Base-by-base conservation (phyloP, 1,140 invertebrate species). In the Choristoneura fumiferana region DNA sequence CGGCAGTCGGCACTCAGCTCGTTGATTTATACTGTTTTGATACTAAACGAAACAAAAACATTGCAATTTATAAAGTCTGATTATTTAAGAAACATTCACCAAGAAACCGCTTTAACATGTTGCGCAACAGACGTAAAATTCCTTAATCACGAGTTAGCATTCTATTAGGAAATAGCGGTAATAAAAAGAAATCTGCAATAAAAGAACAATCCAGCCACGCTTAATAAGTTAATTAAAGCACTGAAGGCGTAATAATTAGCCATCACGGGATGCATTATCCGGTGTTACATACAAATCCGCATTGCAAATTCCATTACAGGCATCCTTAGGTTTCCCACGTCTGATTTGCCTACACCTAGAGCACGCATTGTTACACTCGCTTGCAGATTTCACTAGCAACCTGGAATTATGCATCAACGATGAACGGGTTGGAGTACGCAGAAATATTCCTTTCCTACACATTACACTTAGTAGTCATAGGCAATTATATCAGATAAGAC, bases 361-460 rank as follows among this genome's bases (percentile, higher is more conserved):
- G 39, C 58, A 66, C 36, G 60, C 57, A 66, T 56, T 63, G 39
- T 57, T 35, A 45, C 9, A 22, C 33, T 58, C n/a, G n/a, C 59
- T 60, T 58, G 73, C 65, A 68, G 76, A 78, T 84, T 86, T 86
- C 79, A 80, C 76, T 73, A 58, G 65, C 65, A 74, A 73, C 71
- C 71, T 80, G 71, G 72, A 81, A 80, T 78, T 80, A 82, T 82
- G 78, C 71, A 77, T 82, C 76, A 73, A 71, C 63, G 58, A 69
- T 63, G 61, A 71, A 70, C 65, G 57, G 62, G 69, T 69, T 62
- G 71, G 57, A 68, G 59, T 57, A 64, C 60, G 59, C 60, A 49
- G 43, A 29, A 49, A 49, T 29, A 49, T 49, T 49, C 22, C 18
- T 49, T 9, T n/a, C 8, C 43, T 12, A 22, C 18, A 29, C 22